These are phyloP conservation scores for Endotricha flammealis DNA, from an alignment of 2,888 invertebrate genomes.

Conservation along the genomic window DNA sequence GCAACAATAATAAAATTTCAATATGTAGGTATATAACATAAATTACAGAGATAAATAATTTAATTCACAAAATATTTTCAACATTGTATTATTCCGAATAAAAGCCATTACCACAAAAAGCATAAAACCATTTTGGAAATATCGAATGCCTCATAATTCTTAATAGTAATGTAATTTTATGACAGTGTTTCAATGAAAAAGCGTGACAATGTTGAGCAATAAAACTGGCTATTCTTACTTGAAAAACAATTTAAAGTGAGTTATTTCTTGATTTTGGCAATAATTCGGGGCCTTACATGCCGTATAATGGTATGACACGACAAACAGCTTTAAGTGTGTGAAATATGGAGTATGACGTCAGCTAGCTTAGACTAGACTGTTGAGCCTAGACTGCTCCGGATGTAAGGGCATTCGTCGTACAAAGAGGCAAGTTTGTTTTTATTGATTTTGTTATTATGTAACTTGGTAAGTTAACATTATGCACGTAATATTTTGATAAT, in stretches of 20 bases:
- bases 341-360: constrained; percentile 72
- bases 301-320: constrained; percentile 77
- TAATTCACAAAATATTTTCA: constrained; percentile 31
- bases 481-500: too few relatives aligned
- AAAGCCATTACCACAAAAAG: constrained; percentile 45
- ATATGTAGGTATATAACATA: too few relatives aligned
- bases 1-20: too few relatives aligned
- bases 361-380: constrained; percentile 60
- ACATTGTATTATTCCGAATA: too few relatives aligned
- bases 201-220: constrained; percentile 58
- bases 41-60: not conserved
- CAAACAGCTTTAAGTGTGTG: constrained; percentile 78
- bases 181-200: constrained; percentile 51
- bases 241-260: constrained; percentile 72
- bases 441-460: too few relatives aligned
- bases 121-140: constrained; percentile 34
- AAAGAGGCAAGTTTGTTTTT: too few relatives aligned
- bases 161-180: constrained; percentile 49
- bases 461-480: too few relatives aligned
- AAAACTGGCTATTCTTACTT: constrained; percentile 51
- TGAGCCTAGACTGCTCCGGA: constrained; percentile 55
- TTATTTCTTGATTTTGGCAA: constrained; percentile 63
- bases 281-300: constrained; percentile 73
- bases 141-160: constrained; percentile 46
- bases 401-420: constrained; percentile 29